A percentile compares a stretch with the other conserved stretches of the same genome.
These are phyloP conservation scores for Corythornis madagascariensis DNA, from an alignment of 2,113 vertebrate species.

Conservation along the genomic window DNA sequence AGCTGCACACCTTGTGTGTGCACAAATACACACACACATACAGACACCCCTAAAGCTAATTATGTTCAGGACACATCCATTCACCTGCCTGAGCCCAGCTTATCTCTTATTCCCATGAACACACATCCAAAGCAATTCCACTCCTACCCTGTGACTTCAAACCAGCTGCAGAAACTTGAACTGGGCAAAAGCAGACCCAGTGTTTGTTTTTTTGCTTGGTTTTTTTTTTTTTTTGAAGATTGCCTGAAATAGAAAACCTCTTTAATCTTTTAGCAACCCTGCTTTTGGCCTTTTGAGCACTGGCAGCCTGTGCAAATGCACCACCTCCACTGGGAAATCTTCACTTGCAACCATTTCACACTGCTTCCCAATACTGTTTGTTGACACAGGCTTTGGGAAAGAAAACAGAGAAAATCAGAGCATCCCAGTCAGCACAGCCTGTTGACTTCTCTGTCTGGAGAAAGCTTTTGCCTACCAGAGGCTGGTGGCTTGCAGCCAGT, in stretches of 20 bases:
- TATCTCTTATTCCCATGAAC: background rate
- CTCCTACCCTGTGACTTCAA: background rate
- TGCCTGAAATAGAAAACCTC: background rate
- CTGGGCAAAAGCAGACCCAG: background rate
- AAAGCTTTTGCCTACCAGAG: constrained; percentile 3
- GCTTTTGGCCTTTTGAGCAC: constrained; percentile 23
- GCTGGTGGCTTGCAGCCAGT: constrained; percentile 6
- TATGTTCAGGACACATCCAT: background rate
- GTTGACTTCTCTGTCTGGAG: background rate
- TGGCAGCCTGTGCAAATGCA: background rate
- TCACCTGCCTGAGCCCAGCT: background rate
- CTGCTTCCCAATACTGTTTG: background rate
- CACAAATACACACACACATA: background rate
- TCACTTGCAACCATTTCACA: background rate
- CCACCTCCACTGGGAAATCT: constrained; percentile 15
- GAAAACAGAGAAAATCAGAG: background rate
- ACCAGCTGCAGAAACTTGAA: background rate
- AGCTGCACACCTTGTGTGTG: background rate
- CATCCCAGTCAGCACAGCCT: background rate
- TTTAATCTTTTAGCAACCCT: constrained; percentile 20
- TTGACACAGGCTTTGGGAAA: background rate
- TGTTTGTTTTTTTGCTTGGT: background rate
- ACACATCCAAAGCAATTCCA: background rate
- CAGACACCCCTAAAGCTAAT: background rate
- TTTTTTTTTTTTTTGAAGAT: background rate